Percentiles rank a stretch among this genome's conserved stretches.
These are phyloP conservation scores for Pachydiplax longipennis DNA, from an alignment of 2,888 invertebrate genomes.

Conservation along the genomic window DNA sequence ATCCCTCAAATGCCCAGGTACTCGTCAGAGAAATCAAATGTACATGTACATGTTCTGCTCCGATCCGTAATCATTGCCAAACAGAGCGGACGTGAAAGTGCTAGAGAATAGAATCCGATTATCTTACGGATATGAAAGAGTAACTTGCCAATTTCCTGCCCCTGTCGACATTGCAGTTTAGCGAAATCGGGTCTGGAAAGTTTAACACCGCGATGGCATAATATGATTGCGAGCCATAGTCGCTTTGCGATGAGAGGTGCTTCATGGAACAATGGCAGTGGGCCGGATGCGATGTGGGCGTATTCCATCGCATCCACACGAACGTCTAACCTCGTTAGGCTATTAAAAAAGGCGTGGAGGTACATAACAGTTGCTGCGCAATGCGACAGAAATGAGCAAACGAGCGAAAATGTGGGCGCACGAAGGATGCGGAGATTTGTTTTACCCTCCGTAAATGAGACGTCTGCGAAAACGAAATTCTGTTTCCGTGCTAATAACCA, in stretches of 20 bases:
- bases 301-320: background rate
- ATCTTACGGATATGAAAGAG: no score
- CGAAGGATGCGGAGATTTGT: background rate
- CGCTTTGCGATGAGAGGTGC: background rate
- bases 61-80: no score
- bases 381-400: background rate
- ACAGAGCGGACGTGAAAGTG: no score
- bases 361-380: background rate
- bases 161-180: no score
- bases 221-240: background rate
- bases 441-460: background rate
- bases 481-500: no score
- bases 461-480: no score
- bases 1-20: no score
- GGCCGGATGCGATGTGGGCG: background rate
- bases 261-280: background rate
- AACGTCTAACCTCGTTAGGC: background rate
- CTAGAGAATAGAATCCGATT: no score
- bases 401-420: background rate
- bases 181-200: background rate
- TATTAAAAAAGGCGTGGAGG: background rate
- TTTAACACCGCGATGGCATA: background rate
- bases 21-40: no score
- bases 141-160: no score
- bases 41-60: no score